These are phyloP conservation scores for Danio albolineatus DNA, from an alignment of 2,797 vertebrate genomes.

Conservation along the genomic window DNA sequence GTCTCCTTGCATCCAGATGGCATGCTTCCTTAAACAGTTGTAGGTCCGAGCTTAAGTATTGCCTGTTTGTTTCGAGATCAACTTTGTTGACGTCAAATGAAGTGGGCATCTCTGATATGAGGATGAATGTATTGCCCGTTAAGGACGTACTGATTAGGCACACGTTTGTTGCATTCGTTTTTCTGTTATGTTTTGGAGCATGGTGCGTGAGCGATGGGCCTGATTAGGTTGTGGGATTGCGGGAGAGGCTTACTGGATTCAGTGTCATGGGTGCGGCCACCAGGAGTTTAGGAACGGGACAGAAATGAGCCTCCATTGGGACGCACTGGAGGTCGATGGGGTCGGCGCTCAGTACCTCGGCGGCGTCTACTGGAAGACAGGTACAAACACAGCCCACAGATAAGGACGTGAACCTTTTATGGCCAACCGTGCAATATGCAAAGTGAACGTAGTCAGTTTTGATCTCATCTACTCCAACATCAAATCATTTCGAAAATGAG, in stretches of 20 bases:
- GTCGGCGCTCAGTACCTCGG: constrained; percentile 89
- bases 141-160: constrained; percentile 78
- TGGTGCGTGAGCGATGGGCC: constrained; percentile 50
- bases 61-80: constrained; percentile 66
- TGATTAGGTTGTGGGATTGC: constrained; percentile 73
- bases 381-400: constrained; percentile 44
- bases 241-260: constrained; percentile 91
- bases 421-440: constrained; percentile 36
- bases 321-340: constrained; percentile 87
- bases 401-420: constrained; percentile 41
- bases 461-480: constrained; percentile 17
- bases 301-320: constrained; percentile 90
- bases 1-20: constrained; percentile 73
- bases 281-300: constrained; percentile 83
- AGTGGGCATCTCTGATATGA: constrained; percentile 61
- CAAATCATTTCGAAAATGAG: constrained; percentile 13
- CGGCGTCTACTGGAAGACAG: constrained; percentile 83
- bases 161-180: constrained; percentile 77
- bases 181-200: constrained; percentile 57
- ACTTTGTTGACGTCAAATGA: constrained; percentile 56
- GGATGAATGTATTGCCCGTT: constrained; percentile 67
- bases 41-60: constrained; percentile 72
- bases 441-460: constrained; percentile 10
- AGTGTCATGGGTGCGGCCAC: constrained; percentile 81
- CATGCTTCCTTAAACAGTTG: constrained; percentile 73